Evolutionary conservation across 2,888 invertebrate genomes (phyloP).

Genomic region (Rutpela maculata): DNA sequence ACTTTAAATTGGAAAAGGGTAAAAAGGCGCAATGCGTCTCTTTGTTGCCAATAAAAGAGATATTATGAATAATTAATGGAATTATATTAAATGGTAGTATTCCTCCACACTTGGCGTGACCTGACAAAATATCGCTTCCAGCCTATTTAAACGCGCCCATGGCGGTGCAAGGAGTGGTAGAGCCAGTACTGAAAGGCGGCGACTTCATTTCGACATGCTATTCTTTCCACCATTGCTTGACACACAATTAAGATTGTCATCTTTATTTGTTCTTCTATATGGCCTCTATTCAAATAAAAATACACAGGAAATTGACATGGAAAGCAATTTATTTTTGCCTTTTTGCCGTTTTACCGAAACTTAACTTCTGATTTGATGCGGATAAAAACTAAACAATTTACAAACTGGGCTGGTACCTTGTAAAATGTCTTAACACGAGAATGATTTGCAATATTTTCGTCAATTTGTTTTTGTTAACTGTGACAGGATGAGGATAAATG

Average conservation of each 20-base stretch:
- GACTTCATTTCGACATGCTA: neutral
- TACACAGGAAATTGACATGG: slow-evolving; percentile 9
- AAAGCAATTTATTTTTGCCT: slow-evolving; percentile 7
- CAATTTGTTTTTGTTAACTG: slow-evolving; percentile 2
- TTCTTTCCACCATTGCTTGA: slow-evolving; percentile 18
- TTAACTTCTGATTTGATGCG: neutral
- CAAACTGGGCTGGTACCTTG: slow-evolving; percentile 7
- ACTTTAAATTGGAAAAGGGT: neutral
- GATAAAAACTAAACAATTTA: slow-evolving; percentile 7
- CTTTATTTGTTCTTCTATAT: slow-evolving; percentile 1
- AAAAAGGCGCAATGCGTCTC: neutral
- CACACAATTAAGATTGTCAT: slow-evolving; percentile 19
- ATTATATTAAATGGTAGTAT: slow-evolving; percentile 5
- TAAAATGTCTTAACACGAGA: neutral
- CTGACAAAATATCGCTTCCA: neutral
- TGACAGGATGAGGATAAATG: neutral
- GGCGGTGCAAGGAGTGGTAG: slow-evolving; percentile 2
- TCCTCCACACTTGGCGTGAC: slow-evolving; percentile 3
- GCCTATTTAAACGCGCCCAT: neutral
- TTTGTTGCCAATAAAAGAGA: neutral
- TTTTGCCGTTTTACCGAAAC: neutral
- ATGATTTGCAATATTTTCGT: slow-evolving; percentile 4
- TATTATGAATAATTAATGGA: neutral
- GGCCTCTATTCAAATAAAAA: slow-evolving; percentile 13
- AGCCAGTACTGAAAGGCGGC: neutral